Evolutionary conservation across 2,113 vertebrate genomes (phyloP).

Genomic region (Natator depressus): DNA sequence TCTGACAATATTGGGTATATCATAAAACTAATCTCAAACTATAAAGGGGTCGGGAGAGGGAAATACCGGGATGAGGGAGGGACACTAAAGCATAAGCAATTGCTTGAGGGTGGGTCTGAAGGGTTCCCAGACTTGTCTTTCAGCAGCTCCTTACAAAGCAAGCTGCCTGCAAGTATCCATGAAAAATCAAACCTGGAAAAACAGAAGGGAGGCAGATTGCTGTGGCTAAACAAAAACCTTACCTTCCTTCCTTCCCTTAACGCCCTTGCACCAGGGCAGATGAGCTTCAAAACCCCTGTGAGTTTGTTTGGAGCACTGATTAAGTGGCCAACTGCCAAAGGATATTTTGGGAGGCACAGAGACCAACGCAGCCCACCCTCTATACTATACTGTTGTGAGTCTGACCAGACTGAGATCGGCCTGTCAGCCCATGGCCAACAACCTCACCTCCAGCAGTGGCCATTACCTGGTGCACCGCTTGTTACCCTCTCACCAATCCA

Average conservation of each 20-base stretch:
- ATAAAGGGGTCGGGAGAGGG: not conserved
- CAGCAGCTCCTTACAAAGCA: conserved; percentile 39
- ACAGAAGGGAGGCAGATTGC: conserved; percentile 54
- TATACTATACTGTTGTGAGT: not conserved
- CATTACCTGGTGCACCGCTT: fast-evolving
- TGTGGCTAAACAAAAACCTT: conserved; percentile 50
- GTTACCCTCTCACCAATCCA: not conserved
- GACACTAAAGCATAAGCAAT: not conserved
- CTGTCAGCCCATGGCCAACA: not conserved
- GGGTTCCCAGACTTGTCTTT: conserved; percentile 54
- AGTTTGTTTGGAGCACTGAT: not conserved
- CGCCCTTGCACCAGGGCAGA: not conserved
- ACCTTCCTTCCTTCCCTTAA: not conserved
- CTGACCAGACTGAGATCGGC: fast-evolving
- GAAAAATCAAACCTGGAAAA: not conserved
- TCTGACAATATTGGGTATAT: not conserved
- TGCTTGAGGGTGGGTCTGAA: conserved; percentile 60
- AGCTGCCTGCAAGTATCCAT: conserved; percentile 8
- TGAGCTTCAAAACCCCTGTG: not conserved
- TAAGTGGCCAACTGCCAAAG: not conserved
- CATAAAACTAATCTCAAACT: not conserved
- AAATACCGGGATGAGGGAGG: not conserved
- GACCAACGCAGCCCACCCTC: not conserved
- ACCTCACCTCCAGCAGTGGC: not conserved
- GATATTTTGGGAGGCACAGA: not conserved